Evolutionary conservation across 2,797 vertebrate species (phyloP).

Genomic region (Manis javanica): DNA sequence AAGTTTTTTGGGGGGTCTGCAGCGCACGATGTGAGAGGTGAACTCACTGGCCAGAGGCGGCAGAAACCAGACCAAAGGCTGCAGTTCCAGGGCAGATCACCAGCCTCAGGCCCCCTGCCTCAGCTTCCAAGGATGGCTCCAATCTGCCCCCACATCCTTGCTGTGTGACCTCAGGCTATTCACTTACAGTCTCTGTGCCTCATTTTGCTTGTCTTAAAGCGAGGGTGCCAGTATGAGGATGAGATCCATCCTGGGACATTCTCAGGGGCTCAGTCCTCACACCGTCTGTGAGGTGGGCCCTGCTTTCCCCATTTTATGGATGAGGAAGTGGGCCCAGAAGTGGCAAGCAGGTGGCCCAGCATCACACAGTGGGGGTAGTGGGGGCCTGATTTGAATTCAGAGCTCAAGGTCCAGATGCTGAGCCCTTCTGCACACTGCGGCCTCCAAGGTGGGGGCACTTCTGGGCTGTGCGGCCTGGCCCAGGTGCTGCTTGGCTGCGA

Average conservation of each 20-base stretch:
- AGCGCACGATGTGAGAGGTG: background rate
- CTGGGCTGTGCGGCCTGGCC: background rate
- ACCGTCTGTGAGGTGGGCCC: rapidly evolving
- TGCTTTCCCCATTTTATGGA: background rate
- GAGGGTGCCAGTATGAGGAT: rapidly evolving
- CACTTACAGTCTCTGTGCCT: background rate
- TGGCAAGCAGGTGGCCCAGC: rapidly evolving
- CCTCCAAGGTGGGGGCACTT: background rate
- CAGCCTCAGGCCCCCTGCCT: background rate
- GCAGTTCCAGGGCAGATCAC: background rate
- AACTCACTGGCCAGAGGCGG: rapidly evolving
- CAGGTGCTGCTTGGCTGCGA: background rate
- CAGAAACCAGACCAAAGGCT: background rate
- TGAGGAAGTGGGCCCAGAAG: too few species aligned
- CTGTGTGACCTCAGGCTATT: background rate
- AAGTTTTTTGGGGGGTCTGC: background rate
- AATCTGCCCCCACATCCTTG: rapidly evolving
- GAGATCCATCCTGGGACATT: background rate
- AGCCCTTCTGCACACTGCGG: rapidly evolving
- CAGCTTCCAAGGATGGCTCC: background rate
- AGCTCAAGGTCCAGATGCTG: background rate
- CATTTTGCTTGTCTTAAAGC: background rate
- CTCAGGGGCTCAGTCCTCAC: background rate
- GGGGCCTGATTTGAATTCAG: background rate
- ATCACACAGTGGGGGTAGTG: background rate